phyloP scores from a whole-genome alignment of 1,140 invertebrate species.

The Centruroides vittatus region DNA sequence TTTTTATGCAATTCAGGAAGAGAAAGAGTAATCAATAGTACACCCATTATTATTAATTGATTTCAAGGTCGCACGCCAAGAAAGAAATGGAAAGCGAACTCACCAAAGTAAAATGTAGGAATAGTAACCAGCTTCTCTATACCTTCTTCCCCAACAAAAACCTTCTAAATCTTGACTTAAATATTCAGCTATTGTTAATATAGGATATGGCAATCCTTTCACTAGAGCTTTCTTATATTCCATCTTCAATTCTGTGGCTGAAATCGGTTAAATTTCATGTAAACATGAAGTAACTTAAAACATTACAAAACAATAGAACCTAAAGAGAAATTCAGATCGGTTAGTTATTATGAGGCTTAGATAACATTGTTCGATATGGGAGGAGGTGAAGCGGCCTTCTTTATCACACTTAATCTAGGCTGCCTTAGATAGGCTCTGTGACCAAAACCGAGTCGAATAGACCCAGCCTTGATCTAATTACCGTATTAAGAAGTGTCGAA shows the following conservation, averaged over 20 bases:
- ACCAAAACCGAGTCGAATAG: too few relatives aligned
- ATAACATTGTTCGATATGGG: too few relatives aligned
- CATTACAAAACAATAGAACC: too few relatives aligned
- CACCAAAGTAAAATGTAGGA: slow-evolving; percentile 80
- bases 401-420: too few relatives aligned
- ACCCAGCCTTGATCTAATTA: too few relatives aligned
- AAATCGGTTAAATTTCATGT: slow-evolving; percentile 10
- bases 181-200: slow-evolving; percentile 90
- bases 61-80: neutral
- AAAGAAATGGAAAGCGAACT: slow-evolving; percentile 19
- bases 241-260: slow-evolving; percentile 39
- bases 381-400: too few relatives aligned
- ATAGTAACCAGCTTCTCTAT: slow-evolving; percentile 86
- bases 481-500: too few relatives aligned
- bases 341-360: too few relatives aligned
- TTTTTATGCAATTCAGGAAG: neutral
- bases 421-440: too few relatives aligned
- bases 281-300: too few relatives aligned
- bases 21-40: neutral
- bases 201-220: slow-evolving; percentile 83
- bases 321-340: too few relatives aligned
- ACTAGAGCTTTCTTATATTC: slow-evolving; percentile 67
- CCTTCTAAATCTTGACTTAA: slow-evolving; percentile 90
- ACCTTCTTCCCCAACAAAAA: slow-evolving; percentile 88
- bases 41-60: too few relatives aligned